Conservation (phyloP, 2,113 vertebrate genomes). For the Gallinago media region DNA sequence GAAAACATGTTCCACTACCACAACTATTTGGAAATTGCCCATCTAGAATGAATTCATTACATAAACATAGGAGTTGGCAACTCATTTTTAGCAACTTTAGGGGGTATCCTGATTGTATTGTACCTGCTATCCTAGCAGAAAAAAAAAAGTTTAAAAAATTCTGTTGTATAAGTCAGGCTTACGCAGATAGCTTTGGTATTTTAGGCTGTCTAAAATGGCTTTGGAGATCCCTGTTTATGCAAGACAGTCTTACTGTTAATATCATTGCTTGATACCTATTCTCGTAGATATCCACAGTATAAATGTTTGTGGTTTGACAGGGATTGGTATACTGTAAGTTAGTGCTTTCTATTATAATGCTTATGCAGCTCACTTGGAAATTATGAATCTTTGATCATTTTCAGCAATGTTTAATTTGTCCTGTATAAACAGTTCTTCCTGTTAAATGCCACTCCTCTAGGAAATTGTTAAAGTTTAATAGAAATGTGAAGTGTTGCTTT, state of each 20-base stretch:
- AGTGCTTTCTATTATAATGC: not conserved
- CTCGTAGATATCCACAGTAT: not conserved
- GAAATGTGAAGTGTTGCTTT: not conserved
- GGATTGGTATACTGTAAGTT: accelerated
- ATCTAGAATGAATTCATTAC: constrained; percentile 1
- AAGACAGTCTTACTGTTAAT: not conserved
- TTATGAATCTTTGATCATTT: not conserved
- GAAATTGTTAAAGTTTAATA: not conserved
- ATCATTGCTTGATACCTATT: not conserved
- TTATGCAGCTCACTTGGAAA: not conserved
- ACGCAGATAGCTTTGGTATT: not conserved
- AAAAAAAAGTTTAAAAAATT: not conserved
- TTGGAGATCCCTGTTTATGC: not conserved
- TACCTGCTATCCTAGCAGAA: not conserved
- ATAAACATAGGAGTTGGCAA: constrained; percentile 5
- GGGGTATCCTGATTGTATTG: not conserved
- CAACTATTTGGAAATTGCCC: not conserved
- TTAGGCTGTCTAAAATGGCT: not conserved
- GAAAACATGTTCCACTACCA: not conserved
- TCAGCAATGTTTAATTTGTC: not conserved
- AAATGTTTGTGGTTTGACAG: not conserved
- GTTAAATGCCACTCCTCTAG: not conserved
- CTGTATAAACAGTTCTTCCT: not conserved
- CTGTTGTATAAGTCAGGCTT: not conserved
- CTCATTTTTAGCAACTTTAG: constrained; percentile 26